A percentile compares a stretch with the other conserved stretches of the same genome.
These are phyloP conservation scores for Diplazon laetatorius DNA, from an alignment of 2,888 invertebrate species.

Conservation along the genomic window DNA sequence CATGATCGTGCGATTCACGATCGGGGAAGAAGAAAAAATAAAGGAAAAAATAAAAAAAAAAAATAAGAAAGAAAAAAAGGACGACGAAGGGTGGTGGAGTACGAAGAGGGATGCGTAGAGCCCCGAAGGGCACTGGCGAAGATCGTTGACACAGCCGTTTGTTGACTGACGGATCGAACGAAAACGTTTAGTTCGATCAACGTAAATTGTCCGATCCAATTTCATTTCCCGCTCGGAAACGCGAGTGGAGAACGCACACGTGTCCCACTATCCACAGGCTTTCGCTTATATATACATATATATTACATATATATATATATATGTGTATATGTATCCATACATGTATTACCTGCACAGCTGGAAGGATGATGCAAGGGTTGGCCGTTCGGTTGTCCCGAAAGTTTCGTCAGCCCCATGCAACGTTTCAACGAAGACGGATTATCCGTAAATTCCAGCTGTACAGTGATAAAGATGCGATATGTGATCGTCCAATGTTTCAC, in stretches of 20 bases:
- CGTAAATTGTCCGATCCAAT: constrained; percentile 53
- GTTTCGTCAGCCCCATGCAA: constrained; percentile 57
- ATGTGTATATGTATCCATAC: constrained; percentile 5
- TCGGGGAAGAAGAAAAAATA: too few relatives aligned
- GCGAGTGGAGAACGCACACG: constrained; percentile 8
- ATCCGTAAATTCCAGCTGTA: constrained; percentile 11
- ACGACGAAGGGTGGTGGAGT: neutral
- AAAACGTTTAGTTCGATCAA: constrained; percentile 34
- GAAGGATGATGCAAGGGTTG: constrained; percentile 54
- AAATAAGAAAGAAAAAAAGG: too few relatives aligned
- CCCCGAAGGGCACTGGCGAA: neutral
- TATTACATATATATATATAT: too few relatives aligned
- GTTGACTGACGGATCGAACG: neutral
- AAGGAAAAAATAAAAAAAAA: too few relatives aligned
- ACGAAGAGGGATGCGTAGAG: too few relatives aligned
- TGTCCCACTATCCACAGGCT: constrained; percentile 36
- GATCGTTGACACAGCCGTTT: neutral
- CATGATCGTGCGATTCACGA: too few relatives aligned
- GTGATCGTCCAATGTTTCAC: too few relatives aligned
- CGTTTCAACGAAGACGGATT: constrained; percentile 18
- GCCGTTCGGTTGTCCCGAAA: neutral
- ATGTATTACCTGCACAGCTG: neutral
- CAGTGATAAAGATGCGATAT: too few relatives aligned
- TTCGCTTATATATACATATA: constrained; percentile 14
- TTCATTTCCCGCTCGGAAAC: constrained; percentile 36